A percentile compares a stretch with the other conserved stretches of the same genome.
Evolutionary conservation across 2,113 vertebrate genomes (phyloP).

Genomic region (Passer domesticus): DNA sequence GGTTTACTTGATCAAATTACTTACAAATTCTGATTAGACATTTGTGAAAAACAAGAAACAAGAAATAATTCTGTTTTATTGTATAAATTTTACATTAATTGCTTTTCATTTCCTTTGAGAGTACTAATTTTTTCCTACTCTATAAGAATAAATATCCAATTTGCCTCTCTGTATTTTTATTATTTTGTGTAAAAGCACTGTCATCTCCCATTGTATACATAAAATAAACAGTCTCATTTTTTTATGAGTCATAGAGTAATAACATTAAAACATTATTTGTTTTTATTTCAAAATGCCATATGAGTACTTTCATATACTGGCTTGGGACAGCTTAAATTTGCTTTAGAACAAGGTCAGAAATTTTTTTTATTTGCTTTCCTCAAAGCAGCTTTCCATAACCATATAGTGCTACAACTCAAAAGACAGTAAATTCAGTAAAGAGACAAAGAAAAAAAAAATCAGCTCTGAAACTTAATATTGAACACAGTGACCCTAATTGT

Average conservation of each 20-base stretch:
- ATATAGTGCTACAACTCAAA: not conserved
- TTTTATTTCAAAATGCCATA: not conserved
- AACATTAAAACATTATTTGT: not conserved
- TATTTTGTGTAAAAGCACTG: not conserved
- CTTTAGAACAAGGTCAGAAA: not conserved
- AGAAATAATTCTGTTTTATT: not conserved
- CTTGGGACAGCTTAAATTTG: not conserved
- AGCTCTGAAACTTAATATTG: not conserved
- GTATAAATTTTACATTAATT: not conserved
- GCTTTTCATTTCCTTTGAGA: not conserved
- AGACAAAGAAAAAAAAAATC: not conserved
- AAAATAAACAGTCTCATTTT: not conserved
- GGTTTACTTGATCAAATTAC: not conserved
- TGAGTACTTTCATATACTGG: not conserved
- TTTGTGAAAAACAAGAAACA: not conserved
- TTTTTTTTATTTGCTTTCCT: not conserved
- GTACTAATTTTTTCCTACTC: not conserved
- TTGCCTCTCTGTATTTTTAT: not conserved
- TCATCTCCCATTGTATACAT: not conserved
- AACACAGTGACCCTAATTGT: not conserved
- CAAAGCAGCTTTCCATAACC: not conserved
- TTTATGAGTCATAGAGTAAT: not conserved
- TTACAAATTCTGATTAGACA: not conserved
- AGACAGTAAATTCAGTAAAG: not conserved
- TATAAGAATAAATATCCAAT: not conserved